Evolutionary conservation across 2,888 invertebrate genomes (phyloP), one percentile per base, ranked within the genome.

Genomic region (Calephelis perditalis): DNA sequence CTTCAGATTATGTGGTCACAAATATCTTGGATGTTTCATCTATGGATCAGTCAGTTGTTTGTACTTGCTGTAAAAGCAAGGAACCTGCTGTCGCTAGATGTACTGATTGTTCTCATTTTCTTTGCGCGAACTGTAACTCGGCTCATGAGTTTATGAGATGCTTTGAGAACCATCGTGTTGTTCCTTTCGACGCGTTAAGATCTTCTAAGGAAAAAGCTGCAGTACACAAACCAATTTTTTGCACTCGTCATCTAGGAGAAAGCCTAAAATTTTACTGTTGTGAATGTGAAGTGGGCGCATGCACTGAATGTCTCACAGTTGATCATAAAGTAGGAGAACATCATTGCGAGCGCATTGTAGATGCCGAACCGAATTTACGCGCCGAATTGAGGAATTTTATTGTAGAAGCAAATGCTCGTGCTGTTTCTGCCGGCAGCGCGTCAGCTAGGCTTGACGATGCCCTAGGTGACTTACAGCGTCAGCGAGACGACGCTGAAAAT

Each of bases 141-240:
- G 98, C 98, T 63, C 98, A 99, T 84, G 96, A 97, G 82, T 98
- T 96, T 78, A 98, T 98, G 98, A 93, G 97, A 70, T 98, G 98
- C 89, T 99, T 99, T 81, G 98, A 98, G 84, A 97, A 96, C 74
- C 98, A 99, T 82, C 93, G 95, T 82, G 98, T 98, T 47, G 94
- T 97, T 59, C 95, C 96, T 54, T 94, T 98, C 77, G 97, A 97
- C 74, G 97, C 97, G 70, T 91, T 97, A 78, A 94, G 95, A 73
- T 92, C 93, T 72, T 95, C 95, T 68, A 94, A 94, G 72, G 94
- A 96, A 77, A 95, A 95, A 73, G 92, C 96, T 68, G 95, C 96
- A 59, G 95, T 98, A 69, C 97, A 97, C 77, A 97, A 97, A 82
- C 97, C 97, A 47, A 93, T 98, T 63, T 95, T 95, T 78, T 98